Evolutionary conservation across 2,797 vertebrate species (phyloP).

Genomic region (Thaleichthys pacificus): DNA sequence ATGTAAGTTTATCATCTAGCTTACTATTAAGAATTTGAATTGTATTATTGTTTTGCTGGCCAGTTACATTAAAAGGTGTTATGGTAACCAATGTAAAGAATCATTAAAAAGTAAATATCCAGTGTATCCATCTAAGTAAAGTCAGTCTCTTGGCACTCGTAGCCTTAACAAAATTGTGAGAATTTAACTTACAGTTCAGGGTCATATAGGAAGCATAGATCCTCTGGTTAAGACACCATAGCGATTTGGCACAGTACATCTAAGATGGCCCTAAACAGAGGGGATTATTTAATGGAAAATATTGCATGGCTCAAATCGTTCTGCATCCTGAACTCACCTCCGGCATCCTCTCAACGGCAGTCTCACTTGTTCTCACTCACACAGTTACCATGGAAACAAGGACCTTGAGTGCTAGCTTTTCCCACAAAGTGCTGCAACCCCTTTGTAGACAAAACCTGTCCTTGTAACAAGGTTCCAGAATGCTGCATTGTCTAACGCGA

Average conservation of each 20-base stretch:
- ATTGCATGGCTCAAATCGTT: conserved; percentile 50
- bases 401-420: conserved; percentile 56
- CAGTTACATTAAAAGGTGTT: too few species aligned
- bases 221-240: conserved; percentile 5
- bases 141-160: too few species aligned
- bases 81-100: too few species aligned
- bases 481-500: conserved; percentile 45
- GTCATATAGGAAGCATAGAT: neutral
- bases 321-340: conserved; percentile 59
- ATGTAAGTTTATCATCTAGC: too few species aligned
- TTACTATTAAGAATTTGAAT: too few species aligned
- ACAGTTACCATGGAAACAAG: conserved; percentile 73
- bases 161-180: neutral
- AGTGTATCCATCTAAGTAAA: too few species aligned
- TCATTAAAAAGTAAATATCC: too few species aligned
- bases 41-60: too few species aligned
- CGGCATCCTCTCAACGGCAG: conserved; percentile 46
- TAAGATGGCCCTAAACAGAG: conserved; percentile 11
- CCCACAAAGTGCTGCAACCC: conserved; percentile 60
- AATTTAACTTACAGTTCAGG: conserved; percentile 13
- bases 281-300: conserved; percentile 29
- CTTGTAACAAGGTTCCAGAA: conserved; percentile 47
- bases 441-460: conserved; percentile 48
- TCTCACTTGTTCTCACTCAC: neutral
- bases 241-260: neutral